phyloP scores from a whole-genome alignment of 2,888 invertebrate species.

The Hypena proboscidalis region DNA sequence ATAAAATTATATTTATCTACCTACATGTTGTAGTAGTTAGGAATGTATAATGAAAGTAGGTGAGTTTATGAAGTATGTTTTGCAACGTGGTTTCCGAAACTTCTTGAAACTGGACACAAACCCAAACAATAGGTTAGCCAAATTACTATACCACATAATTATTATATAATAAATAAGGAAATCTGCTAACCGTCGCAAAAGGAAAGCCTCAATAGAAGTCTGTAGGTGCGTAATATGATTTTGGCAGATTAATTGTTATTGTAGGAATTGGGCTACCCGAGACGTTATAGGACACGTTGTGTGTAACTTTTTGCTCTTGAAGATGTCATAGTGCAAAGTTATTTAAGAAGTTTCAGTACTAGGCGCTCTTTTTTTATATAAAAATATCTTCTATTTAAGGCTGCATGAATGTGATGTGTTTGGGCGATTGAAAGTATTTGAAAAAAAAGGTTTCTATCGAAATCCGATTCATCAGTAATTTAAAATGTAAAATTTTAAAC shows the following conservation, averaged over 20 bases:
- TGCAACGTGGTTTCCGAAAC: too few relatives aligned
- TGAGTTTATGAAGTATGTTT: too few relatives aligned
- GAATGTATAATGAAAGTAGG: too few relatives aligned
- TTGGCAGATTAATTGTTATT: constrained; percentile 9
- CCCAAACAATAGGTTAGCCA: not conserved
- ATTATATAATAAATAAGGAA: constrained; percentile 10
- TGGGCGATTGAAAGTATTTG: too few relatives aligned
- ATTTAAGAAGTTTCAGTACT: not conserved
- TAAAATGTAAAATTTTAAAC: too few relatives aligned
- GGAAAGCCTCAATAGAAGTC: constrained; percentile 1
- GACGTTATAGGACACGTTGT: constrained; percentile 24
- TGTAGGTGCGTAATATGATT: constrained; percentile 2
- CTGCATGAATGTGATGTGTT: too few relatives aligned
- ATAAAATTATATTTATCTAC: too few relatives aligned
- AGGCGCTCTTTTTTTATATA: not conserved
- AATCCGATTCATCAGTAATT: too few relatives aligned
- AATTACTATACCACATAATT: constrained; percentile 3
- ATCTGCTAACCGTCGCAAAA: constrained; percentile 4
- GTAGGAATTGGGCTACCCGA: constrained; percentile 15
- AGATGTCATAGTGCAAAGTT: not conserved
- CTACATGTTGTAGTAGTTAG: too few relatives aligned
- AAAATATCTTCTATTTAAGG: too few relatives aligned
- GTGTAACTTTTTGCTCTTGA: constrained; percentile 21
- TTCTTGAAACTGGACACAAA: not conserved
- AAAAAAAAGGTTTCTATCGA: too few relatives aligned